A percentile compares a stretch with the other conserved stretches of the same genome.
Evolutionary conservation across 2,113 vertebrate genomes (phyloP).

Genomic region (Sturnira hondurensis): DNA sequence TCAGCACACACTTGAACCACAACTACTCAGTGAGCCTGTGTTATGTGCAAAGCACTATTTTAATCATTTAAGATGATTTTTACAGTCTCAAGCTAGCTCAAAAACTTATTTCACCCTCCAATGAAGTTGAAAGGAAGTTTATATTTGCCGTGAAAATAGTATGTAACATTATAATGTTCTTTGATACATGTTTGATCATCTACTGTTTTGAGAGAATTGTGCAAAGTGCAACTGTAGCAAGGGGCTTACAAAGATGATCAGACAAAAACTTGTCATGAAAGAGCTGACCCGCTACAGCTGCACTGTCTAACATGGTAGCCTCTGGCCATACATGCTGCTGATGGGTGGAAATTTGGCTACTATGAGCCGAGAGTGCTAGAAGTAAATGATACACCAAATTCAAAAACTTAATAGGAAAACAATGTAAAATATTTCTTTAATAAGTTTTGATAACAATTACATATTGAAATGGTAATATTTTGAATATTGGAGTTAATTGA

Average conservation of each 20-base stretch:
- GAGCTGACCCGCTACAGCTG: not conserved
- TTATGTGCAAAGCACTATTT: not conserved
- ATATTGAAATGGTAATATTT: not conserved
- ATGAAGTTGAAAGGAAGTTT: constrained; percentile 24
- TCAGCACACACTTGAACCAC: not conserved
- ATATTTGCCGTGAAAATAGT: not conserved
- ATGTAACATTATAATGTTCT: not conserved
- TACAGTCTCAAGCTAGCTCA: not conserved
- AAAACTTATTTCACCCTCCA: not conserved
- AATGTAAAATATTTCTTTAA: not conserved
- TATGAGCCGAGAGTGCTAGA: not conserved
- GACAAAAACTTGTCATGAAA: not conserved
- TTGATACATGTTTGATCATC: not conserved
- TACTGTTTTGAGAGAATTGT: not conserved
- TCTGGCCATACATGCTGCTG: not conserved
- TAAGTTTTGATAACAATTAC: not conserved
- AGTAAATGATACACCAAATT: not conserved
- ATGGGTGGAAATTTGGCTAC: not conserved
- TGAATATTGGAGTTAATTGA: not conserved
- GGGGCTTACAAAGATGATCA: not conserved
- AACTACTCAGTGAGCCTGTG: not conserved
- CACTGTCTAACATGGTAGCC: not conserved
- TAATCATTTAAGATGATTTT: not conserved
- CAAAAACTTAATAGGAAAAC: not conserved
- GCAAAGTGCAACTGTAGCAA: not conserved